These are phyloP conservation scores for Paraescarpia echinospica DNA, from an alignment of 1,140 invertebrate species.

Conservation along the genomic window DNA sequence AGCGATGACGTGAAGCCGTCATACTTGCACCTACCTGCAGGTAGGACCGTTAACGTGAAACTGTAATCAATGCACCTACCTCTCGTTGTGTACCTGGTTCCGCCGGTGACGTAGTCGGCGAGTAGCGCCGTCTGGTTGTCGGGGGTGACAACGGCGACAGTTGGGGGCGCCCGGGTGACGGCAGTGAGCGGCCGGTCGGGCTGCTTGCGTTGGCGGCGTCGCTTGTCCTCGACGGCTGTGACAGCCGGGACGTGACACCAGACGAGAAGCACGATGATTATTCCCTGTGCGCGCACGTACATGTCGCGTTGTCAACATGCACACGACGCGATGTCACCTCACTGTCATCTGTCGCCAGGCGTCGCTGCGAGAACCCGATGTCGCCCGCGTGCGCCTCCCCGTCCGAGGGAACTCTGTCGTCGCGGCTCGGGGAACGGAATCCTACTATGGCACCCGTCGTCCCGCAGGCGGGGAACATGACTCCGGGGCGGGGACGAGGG, in stretches of 20 bases:
- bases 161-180: not conserved
- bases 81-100: not conserved
- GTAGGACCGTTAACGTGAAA: too few species aligned
- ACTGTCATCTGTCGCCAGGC: not conserved
- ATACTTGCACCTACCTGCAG: too few species aligned
- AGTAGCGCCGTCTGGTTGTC: not conserved
- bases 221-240: not conserved
- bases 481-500: not conserved
- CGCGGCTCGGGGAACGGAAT: not conserved
- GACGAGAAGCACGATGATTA: not conserved
- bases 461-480: not conserved
- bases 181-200: not conserved
- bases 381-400: not conserved
- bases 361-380: not conserved
- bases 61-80: not conserved
- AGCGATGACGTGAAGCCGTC: too few species aligned
- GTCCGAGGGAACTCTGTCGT: not conserved
- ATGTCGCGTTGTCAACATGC: not conserved
- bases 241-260: not conserved
- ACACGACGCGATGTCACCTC: not conserved
- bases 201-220: not conserved
- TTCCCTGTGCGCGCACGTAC: not conserved
- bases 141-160: not conserved
- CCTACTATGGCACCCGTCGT: not conserved
- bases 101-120: not conserved